A percentile compares a stretch with the other conserved stretches of the same genome.
Conservation (phyloP, 2,888 invertebrate species). For the Hydropsyche betteni region DNA sequence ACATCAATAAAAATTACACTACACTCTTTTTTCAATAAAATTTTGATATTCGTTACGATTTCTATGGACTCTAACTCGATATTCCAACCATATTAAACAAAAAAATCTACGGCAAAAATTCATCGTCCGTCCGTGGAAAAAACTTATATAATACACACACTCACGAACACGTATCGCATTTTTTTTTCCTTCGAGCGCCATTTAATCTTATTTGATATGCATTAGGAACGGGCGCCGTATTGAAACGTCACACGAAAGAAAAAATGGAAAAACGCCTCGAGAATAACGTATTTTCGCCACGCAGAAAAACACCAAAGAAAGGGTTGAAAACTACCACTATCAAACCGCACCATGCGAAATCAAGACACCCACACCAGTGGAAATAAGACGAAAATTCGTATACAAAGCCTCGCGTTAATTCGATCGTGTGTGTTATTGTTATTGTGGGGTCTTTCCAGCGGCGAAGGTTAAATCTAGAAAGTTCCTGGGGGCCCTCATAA, state of each 20-base stretch:
- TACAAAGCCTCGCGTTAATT: no score
- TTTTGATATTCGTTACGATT: no score
- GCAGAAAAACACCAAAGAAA: neutral
- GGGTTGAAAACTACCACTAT: neutral
- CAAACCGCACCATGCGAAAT: no score
- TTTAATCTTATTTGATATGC: constrained; percentile 39
- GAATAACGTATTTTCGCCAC: no score
- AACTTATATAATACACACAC: neutral
- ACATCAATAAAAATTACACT: no score
- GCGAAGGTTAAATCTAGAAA: constrained; percentile 2
- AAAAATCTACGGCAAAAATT: constrained; percentile 37
- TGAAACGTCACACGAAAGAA: constrained; percentile 32
- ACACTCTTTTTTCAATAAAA: no score
- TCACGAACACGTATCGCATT: neutral
- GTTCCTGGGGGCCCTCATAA: constrained; percentile 1
- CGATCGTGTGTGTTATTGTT: no score
- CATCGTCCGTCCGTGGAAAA: constrained; percentile 47
- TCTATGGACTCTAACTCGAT: no score
- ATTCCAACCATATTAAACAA: no score
- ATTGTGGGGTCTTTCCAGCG: neutral
- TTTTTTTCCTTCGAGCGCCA: constrained; percentile 21
- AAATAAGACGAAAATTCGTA: no score
- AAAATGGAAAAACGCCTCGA: constrained; percentile 2
- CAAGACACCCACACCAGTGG: no score
- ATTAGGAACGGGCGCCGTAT: constrained; percentile 36